Evolutionary conservation across 1,140 invertebrate species (phyloP), one percentile per base, ranked within the genome.

Genomic region (Sminthurinus signatus): DNA sequence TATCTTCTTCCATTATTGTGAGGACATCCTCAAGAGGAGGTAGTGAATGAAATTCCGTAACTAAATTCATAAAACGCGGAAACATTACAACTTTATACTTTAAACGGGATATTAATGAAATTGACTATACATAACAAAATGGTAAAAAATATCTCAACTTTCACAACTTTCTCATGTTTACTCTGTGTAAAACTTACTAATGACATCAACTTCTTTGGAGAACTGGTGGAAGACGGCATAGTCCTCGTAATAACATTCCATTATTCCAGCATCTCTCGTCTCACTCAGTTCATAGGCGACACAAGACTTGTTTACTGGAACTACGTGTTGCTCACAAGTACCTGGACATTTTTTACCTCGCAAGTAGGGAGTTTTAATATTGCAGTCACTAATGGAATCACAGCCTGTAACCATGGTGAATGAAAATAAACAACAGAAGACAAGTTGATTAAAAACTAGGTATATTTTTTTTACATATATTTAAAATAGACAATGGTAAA

Each of bases 31-130:
- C 52, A 46, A 62, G 17, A 0, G 36, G 28, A 10, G 67, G 62
- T 14, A 62, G 19, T 27, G 43, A 5, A 2, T 21, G 50, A 43
- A 68, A 68, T 23, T 68, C 50, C 1, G 67, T 57, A n/a, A 68
- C 67, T 68, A 56, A n/a, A n/a, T n/a, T n/a, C n/a, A n/a, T n/a
- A n/a, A n/a, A n/a, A n/a, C n/a, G n/a, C n/a, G n/a, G n/a, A n/a
- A n/a, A n/a, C n/a, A n/a, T n/a, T n/a, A n/a, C n/a, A n/a, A n/a
- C n/a, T n/a, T n/a, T n/a, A n/a, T n/a, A n/a, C n/a, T n/a, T n/a
- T n/a, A n/a, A n/a, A n/a, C n/a, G n/a, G n/a, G n/a, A n/a, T n/a
- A n/a, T n/a, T n/a, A n/a, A n/a, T n/a, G n/a, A n/a, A n/a, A n/a
- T n/a, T n/a, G n/a, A n/a, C n/a, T n/a, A n/a, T n/a, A n/a, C n/a